Conservation (phyloP, 30 jellyfish, hydroid and myxozoan species). For the Hydractinia echinata region DNA sequence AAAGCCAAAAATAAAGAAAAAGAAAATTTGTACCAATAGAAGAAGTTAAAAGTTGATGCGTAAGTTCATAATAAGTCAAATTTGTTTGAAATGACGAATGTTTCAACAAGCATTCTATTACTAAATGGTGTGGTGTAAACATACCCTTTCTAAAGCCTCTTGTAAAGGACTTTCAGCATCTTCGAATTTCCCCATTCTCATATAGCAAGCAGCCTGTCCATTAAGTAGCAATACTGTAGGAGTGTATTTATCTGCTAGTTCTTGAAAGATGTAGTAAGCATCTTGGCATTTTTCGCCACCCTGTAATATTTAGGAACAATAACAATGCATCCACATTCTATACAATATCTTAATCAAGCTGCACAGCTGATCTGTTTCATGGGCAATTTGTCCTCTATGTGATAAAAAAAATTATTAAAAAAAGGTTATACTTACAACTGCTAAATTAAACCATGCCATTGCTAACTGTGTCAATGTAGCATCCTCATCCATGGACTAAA, state of each 20-base stretch:
- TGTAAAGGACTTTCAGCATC: slow-evolving; percentile 88
- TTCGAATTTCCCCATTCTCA: slow-evolving; percentile 82
- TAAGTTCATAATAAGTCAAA: too few relatives aligned
- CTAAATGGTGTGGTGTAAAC: background rate
- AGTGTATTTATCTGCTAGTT: slow-evolving; percentile 77
- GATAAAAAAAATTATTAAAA: too few relatives aligned
- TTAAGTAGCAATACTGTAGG: slow-evolving; percentile 73
- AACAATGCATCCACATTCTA: background rate
- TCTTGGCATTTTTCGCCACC: slow-evolving; percentile 96
- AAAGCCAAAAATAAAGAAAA: too few relatives aligned
- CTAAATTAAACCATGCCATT: slow-evolving; percentile 83
- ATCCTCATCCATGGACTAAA: slow-evolving; percentile 84
- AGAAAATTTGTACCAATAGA: too few relatives aligned
- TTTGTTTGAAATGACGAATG: too few relatives aligned
- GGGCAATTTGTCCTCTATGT: too few relatives aligned
- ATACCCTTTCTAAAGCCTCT: slow-evolving; percentile 89
- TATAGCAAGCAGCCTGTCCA: slow-evolving; percentile 84
- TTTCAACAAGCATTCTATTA: too few relatives aligned
- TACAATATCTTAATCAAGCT: too few relatives aligned
- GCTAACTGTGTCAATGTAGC: slow-evolving; percentile 91
- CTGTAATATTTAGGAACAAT: slow-evolving; percentile 18
- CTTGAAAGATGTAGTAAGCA: slow-evolving; percentile 90
- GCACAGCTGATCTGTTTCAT: too few relatives aligned
- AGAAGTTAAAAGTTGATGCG: too few relatives aligned
- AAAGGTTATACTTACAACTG: too few relatives aligned